phyloP scores from a whole-genome alignment of 2,888 invertebrate species.

The Orthosia gracilis region DNA sequence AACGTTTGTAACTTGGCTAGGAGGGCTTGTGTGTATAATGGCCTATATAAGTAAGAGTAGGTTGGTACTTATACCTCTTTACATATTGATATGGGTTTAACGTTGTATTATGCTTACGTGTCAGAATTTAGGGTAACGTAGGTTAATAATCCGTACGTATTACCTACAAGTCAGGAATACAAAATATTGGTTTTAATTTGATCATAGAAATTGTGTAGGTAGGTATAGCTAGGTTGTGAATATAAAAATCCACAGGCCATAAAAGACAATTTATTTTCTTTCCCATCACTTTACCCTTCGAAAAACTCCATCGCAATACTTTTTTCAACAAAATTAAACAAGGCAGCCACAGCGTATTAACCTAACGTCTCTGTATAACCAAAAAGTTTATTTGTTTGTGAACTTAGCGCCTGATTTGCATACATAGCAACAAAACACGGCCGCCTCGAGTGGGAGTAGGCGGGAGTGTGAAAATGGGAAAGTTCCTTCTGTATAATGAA shows the following conservation, averaged over 20 bases:
- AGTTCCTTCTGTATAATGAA: slow-evolving; percentile 88
- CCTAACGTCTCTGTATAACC: slow-evolving; percentile 75
- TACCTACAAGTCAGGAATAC: neutral
- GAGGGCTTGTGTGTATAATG: too few relatives aligned
- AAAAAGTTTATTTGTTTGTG: slow-evolving; percentile 86
- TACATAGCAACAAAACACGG: slow-evolving; percentile 83
- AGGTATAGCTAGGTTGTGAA: neutral
- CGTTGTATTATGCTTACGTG: neutral
- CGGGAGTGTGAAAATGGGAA: slow-evolving; percentile 83
- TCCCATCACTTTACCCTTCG: slow-evolving; percentile 52
- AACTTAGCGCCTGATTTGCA: slow-evolving; percentile 87
- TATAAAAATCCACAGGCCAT: neutral
- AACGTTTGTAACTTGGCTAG: too few relatives aligned
- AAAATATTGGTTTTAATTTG: neutral
- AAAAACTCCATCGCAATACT: slow-evolving; percentile 62
- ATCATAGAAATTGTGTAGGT: neutral
- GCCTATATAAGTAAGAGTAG: neutral
- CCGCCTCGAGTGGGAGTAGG: slow-evolving; percentile 73
- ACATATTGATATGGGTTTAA: slow-evolving; percentile 23
- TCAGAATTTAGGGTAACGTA: slow-evolving; percentile 5
- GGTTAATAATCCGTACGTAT: neutral
- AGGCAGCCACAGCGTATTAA: slow-evolving; percentile 72
- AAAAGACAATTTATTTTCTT: slow-evolving; percentile 15
- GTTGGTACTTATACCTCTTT: neutral
- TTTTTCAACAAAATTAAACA: slow-evolving; percentile 71